Base-by-base conservation (phyloP, 2,888 invertebrate genomes). In the Spilosoma lubricipeda region DNA sequence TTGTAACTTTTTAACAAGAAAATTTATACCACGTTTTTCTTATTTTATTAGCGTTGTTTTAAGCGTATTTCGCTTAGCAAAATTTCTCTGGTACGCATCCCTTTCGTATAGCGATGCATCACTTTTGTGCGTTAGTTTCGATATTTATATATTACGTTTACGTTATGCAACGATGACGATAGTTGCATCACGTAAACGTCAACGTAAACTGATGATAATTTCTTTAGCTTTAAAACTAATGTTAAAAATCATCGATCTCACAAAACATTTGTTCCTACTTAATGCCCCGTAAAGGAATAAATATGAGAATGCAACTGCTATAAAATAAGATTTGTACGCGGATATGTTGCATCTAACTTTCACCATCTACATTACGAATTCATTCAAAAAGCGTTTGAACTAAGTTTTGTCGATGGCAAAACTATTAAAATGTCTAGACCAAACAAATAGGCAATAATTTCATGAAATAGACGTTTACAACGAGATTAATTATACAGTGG, bases 281-380 rank as follows among this genome's bases (percentile, higher is more conserved):
- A 82, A 80, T 79, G 81, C 77, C 67, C 77, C 82, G 75, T 77
- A 78, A 80, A 81, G 52, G 68, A 63, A 77, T 74, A 78, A 77
- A 77, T 76, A 79, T 67, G 77, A 77, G 74, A 63, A 27, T 67
- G 71, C 72, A 56, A 75, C 74, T 70, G 67, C 79, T 70, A 82
- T 82, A 79, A 82, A 82, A 82, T 82, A 82, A 80, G 82, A 82
- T 82, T 82, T 80, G 81, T 82, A 76, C 79, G 71, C 66, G 75
- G 65, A 77, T 76, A 66, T 39, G 69, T 77, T 80, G 68, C 68
- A 42, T 69, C 73, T 70, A 82, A 82, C 79, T 82, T 80, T 80
- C 52, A 33, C 23, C 36, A 36, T 18, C 18, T 65, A 71, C 64
- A 33, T 48, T 65, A 39, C 30, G 27, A 45, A 64, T 70, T 27